Evolutionary conservation across 2,888 invertebrate genomes (phyloP), one percentile per base, ranked within the genome.

Genomic region (Dasypogon diadema): DNA sequence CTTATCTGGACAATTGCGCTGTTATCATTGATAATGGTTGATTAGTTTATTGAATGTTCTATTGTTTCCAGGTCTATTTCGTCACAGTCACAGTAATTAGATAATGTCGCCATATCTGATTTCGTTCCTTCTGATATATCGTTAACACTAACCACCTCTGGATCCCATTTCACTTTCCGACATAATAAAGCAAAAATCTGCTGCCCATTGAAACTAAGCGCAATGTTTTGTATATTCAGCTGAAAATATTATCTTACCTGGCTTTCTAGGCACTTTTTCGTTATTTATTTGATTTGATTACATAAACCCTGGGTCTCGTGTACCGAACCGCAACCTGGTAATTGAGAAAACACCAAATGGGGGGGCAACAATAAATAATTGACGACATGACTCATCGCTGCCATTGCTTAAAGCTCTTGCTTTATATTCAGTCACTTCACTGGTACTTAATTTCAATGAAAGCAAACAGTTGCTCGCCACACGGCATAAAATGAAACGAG

Each of bases 341-440:
- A 70, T 70, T 70, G 70, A 70, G 70, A 70, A 70, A 70, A 70
- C 70, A 70, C 30, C 51, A 70, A 54, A 70, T 54, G 54, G 70
- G 70, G 68, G 54, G 42, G 54, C 70, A 70, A 34, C 26, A 70
- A 37, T 54, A 70, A 70, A 70, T 68, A 51, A 70, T 70, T 37
- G 70, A 70, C 70, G 70, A 70, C 54, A 70, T 70, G 70, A 70
- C 70, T 70, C 70, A 70, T 70, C 70, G 70, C 34, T 54, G 70
- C 54, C 34, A 54, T 70, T 70, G 48, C 65, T 65, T 48, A 48
- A 24, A 65, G 65, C 65, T 65, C 48, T 65, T 22, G 24, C 46
- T 6, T 46, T 65, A 46, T 16, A 65, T 65, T 65, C 46, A 46
- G 34, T 63, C 63, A 21, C 42, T 48, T 63, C 63, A 21, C 42